Evolutionary conservation across 2,113 vertebrate species (phyloP), one percentile per base, ranked within the genome.

Genomic region (Romanogobio albipinnatus): DNA sequence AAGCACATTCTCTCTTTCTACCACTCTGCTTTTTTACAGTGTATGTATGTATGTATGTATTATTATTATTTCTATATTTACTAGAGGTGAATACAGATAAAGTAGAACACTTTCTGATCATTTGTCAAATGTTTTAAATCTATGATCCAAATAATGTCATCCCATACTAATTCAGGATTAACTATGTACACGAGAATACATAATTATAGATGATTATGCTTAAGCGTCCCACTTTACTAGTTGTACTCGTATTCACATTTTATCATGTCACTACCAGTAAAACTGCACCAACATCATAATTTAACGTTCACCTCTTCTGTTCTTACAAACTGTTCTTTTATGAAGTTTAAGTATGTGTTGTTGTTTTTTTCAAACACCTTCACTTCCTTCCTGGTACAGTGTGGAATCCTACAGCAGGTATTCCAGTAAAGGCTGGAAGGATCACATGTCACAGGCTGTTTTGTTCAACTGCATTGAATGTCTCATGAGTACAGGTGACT

Each of bases 391-490:
- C 85, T 86, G 87, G 77, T 83, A 86, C 43, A 58, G 71, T 49
- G 49, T 49, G 51, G 61, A 85, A 88, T 84, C 76, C 70, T 66
- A 49, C 85, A 56, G 78, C 79, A 86, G 77, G 82, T 88, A 56
- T 88, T 88, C 85, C 87, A 84, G 87, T 88, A 88, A 88, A 84
- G 49, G 77, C 82, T 87, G 71, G 22, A 62, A 11, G 77, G 75
- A 79, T 73, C 51, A 76, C 82, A 82, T 84, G 83, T 75, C 85
- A 84, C 39, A 80, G 47, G 49, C 56, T 85, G 83, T 85, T 86
- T 74, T 84, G 53, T 71, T 76, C 49, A 78, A 51, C 14, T 51
- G 61, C 59, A 80, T 10, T 80, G 39, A 80, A 26, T 19, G 77
- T 66, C 59, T 64, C 43, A 68, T 33, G 45, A 66, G 51, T 24